Base-by-base conservation (phyloP, 2,888 invertebrate genomes). In the Acronicta aceris region DNA sequence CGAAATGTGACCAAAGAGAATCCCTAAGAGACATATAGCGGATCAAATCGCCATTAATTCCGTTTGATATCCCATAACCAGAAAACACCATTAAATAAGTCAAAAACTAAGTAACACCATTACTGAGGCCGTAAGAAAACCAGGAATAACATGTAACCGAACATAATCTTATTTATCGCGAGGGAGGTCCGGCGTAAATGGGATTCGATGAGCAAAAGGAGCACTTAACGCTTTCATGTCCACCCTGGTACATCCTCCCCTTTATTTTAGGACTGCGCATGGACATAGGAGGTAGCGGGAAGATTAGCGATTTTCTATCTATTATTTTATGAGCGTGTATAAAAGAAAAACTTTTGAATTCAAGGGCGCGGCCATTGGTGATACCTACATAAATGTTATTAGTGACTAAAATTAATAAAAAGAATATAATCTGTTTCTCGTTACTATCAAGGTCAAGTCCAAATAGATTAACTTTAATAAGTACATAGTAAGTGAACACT, bases 181-280 rank as follows among this genome's bases (percentile, higher is more conserved):
- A 79, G 89, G 90, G 88, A 86, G 73, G 85, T 86, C 87, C 86
- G 82, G 80, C 82, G 78, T 81, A 88, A 88, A 87, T 87, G 86
- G 86, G 88, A 85, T 88, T 87, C 89, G 89, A 89, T 88, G 88
- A 88, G 86, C 84, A 87, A 86, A 90, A 90, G 85, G 66, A 90
- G 91, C 93, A 93, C 93, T 94, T 93, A 94, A 91, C 92, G 93
- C 94, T 91, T 93, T 94, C 92, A 94, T 93, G 94, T 94, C 92
- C 91, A 88, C 89, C 87, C 88, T 81, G 86, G 74, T 74, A 65
- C 74, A 67, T 71, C 79, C 86, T 87, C 89, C 91, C 89, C 88
- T 86, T 88, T 69, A 69, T 65, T 70, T 42, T 59, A 38, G 38
- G 13, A 38, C 13, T 0, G 58, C 1, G 43, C 13, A 17, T 12